Conservation (phyloP, 1,140 invertebrate species). For the Aphis gossypii region DNA sequence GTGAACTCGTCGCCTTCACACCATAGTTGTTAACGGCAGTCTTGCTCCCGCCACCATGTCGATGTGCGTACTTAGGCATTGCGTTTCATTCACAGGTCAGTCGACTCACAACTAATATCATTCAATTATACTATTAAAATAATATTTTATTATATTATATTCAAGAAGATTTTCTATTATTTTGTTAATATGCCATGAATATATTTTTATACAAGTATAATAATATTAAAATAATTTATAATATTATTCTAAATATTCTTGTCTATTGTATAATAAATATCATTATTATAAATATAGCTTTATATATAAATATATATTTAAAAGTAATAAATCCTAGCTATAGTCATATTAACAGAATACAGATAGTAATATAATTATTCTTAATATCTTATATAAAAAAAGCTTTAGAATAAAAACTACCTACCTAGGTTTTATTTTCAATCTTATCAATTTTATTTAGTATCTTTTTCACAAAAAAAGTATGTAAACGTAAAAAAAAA, state of each 20-base stretch:
- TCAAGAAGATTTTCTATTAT: neutral
- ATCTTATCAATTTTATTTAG: neutral
- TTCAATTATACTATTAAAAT: neutral
- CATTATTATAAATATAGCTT: neutral
- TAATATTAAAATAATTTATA: neutral
- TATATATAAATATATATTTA: neutral
- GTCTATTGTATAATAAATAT: neutral
- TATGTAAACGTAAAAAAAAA: neutral
- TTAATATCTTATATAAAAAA: neutral
- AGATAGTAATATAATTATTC: neutral
- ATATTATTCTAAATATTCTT: neutral
- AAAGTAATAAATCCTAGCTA: too few relatives aligned
- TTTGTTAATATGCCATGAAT: neutral
- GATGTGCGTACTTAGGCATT: slow-evolving; percentile 56
- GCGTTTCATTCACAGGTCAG: slow-evolving; percentile 53
- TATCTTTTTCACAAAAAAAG: neutral
- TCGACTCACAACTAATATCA: neutral
- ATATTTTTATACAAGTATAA: neutral
- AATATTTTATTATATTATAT: neutral
- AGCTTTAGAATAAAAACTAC: neutral
- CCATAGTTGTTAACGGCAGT: neutral
- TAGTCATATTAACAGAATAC: neutral
- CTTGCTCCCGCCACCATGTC: slow-evolving; percentile 24
- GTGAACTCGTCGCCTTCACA: neutral
- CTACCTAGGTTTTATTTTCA: neutral